phyloP scores from a whole-genome alignment of 2,888 invertebrate species.

The Lasioglossum pauxillum region DNA sequence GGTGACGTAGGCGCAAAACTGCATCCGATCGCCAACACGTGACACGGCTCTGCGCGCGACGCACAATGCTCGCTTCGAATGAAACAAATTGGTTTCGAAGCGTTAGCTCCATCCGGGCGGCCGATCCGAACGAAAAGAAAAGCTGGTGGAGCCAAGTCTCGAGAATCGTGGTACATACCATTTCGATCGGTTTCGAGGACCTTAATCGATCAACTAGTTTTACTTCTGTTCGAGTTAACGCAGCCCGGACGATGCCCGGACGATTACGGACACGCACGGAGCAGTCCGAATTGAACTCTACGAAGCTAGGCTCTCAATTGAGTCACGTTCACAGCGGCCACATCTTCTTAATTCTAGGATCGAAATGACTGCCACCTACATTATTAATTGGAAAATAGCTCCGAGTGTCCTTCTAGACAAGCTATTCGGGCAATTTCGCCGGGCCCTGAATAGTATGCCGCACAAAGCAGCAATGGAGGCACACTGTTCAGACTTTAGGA shows the following conservation, averaged over 20 bases:
- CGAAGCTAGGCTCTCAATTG: constrained; percentile 36
- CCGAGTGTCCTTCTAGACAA: constrained; percentile 38
- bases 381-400: constrained; percentile 59
- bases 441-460: constrained; percentile 35
- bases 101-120: not conserved
- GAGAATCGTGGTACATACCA: not conserved
- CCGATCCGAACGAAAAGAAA: not conserved
- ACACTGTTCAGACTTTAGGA: constrained; percentile 8
- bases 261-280: not conserved
- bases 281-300: constrained; percentile 3
- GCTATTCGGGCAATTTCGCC: constrained; percentile 55
- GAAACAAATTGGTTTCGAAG: not conserved
- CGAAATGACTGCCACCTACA: constrained; percentile 55
- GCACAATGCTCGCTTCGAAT: not conserved
- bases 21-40: constrained; percentile 43
- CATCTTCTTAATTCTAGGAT: constrained; percentile 51
- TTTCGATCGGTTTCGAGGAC: not conserved
- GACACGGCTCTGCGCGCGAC: constrained; percentile 10
- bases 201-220: not conserved
- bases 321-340: constrained; percentile 28
- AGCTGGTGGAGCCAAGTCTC: no score
- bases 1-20: constrained; percentile 53
- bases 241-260: not conserved
- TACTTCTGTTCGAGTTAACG: not conserved
- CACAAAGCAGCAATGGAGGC: constrained; percentile 45